These are phyloP conservation scores for Podarcis raffonei DNA, from an alignment of 2,113 vertebrate genomes.

Conservation along the genomic window DNA sequence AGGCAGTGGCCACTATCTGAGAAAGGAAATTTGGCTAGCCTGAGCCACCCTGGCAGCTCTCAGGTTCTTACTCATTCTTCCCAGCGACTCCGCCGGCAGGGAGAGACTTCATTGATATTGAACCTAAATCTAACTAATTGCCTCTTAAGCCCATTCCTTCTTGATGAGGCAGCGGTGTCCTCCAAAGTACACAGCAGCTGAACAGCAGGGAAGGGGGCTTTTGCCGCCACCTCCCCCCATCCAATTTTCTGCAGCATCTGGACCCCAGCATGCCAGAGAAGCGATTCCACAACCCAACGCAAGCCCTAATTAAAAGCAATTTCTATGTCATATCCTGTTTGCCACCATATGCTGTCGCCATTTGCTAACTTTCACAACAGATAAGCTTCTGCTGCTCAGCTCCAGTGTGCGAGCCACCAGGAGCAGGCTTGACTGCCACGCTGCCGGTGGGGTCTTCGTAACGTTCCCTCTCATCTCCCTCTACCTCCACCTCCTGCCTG, in stretches of 20 bases:
- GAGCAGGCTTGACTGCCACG: neutral
- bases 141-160: neutral
- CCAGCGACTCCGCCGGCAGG: neutral
- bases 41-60: neutral
- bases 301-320: constrained; percentile 27
- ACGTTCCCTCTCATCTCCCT: neutral
- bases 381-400: neutral
- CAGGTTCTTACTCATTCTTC: neutral
- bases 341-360: neutral
- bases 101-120: neutral
- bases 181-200: neutral
- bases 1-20: neutral
- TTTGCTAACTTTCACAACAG: neutral
- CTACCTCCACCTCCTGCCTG: neutral
- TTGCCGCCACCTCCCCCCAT: neutral
- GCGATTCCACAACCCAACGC: neutral
- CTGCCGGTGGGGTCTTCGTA: neutral
- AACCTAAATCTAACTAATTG: constrained; percentile 22
- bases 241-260: constrained; percentile 38
- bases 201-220: constrained; percentile 15
- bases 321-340: constrained; percentile 2
- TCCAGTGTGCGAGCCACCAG: neutral
- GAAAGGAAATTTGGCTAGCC: neutral
- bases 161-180: neutral
- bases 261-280: constrained; percentile 20